Percentiles rank a stretch among this genome's conserved stretches.
Conservation (phyloP, 1,140 invertebrate species). For the Meloidogyne hapla region DNA sequence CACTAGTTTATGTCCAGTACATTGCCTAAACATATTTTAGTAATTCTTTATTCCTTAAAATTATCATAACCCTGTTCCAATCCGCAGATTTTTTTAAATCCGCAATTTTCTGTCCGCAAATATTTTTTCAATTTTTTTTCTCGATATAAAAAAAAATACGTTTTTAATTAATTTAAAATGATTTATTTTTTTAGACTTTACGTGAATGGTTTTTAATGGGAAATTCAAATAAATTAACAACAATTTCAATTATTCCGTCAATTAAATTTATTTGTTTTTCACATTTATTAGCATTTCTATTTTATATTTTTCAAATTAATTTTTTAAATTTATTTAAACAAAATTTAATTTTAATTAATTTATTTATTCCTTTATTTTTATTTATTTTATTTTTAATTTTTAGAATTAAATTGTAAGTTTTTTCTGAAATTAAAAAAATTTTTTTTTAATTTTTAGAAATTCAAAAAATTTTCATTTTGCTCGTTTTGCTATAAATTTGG, state of each 20-base stretch:
- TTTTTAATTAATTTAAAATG: constrained; percentile 14
- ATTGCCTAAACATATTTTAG: no score
- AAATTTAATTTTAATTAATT: constrained; percentile 3
- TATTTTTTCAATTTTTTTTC: no score
- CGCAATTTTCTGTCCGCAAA: no score
- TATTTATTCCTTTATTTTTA: constrained; percentile 15
- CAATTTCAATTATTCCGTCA: constrained; percentile 9
- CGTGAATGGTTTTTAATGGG: constrained; percentile 34
- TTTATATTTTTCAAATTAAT: constrained; percentile 26
- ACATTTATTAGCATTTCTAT: constrained; percentile 15
- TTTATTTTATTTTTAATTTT: constrained; percentile 9
- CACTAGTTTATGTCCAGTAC: no score
- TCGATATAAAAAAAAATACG: no score
- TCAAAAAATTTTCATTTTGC: constrained; percentile 28
- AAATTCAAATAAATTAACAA: neutral
- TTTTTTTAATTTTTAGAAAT: constrained; percentile 6
- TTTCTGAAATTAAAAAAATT: neutral
- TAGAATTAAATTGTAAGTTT: constrained; percentile 23
- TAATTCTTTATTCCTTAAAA: no score
- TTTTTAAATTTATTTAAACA: constrained; percentile 14
- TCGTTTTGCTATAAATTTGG: constrained; percentile 25
- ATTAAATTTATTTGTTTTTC: constrained; percentile 7
- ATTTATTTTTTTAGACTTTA: constrained; percentile 14
- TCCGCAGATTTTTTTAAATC: no score
- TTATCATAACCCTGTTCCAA: no score